Conservation (phyloP, 2,888 invertebrate genomes). For the Spisula solida region DNA sequence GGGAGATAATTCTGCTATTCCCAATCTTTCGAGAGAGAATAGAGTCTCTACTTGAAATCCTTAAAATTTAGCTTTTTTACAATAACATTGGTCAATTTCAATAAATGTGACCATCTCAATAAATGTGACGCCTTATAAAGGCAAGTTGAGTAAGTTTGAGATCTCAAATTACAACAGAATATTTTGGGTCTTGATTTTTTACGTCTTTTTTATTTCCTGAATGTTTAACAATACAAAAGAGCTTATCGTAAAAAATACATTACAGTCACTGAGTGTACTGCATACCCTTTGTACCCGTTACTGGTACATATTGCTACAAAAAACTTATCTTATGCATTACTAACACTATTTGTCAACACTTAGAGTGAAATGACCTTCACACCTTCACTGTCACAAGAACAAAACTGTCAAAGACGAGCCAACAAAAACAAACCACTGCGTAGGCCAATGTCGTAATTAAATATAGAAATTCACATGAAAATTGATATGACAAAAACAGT, state of each 20-base stretch:
- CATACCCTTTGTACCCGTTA: background rate
- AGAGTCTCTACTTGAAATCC: background rate
- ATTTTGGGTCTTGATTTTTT: too few relatives aligned
- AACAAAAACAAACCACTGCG: background rate
- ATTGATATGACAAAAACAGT: conserved; percentile 31
- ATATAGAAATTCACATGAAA: conserved; percentile 17
- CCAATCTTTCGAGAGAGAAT: background rate
- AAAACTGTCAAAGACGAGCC: background rate
- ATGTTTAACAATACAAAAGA: too few relatives aligned
- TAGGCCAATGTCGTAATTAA: background rate
- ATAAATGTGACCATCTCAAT: too few relatives aligned
- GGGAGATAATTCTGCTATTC: background rate
- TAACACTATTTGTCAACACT: background rate
- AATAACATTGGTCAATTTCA: too few relatives aligned
- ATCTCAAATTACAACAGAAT: too few relatives aligned
- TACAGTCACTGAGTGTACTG: background rate
- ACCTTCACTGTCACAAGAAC: background rate
- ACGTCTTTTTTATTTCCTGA: too few relatives aligned
- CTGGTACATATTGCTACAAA: background rate
- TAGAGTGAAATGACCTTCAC: background rate
- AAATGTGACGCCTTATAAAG: too few relatives aligned
- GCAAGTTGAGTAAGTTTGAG: too few relatives aligned
- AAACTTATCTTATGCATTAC: background rate
- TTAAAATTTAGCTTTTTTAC: too few relatives aligned
- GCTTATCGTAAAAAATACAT: background rate